Evolutionary conservation across 2,797 vertebrate species (phyloP).

Genomic region (Sebastes trivittatus): DNA sequence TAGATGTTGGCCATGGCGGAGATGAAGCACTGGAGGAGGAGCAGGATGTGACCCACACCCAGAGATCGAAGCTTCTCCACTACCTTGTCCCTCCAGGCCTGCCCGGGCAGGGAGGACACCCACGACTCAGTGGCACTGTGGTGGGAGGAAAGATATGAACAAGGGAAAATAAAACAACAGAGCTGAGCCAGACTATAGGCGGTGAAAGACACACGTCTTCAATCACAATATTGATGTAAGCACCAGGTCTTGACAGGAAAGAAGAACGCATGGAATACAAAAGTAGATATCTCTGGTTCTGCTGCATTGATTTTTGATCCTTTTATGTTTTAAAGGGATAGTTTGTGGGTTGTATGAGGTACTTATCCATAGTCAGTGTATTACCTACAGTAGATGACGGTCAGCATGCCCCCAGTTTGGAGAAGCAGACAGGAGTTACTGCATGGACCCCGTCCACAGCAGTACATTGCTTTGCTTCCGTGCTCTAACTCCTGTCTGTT

Average conservation of each 20-base stretch:
- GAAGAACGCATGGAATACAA: not conserved
- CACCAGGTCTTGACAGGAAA: not conserved
- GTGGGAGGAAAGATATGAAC: not conserved
- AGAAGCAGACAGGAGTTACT: no score
- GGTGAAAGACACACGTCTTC: not conserved
- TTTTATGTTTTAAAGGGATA: not conserved
- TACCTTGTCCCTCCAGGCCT: conserved; percentile 84
- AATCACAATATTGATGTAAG: not conserved
- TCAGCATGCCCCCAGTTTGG: no score
- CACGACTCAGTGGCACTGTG: conserved; percentile 60
- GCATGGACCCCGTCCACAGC: no score
- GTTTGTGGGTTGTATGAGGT: no score
- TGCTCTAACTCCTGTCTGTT: no score
- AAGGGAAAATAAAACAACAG: not conserved
- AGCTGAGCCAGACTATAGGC: not conserved
- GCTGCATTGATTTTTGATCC: not conserved
- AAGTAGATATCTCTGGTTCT: not conserved
- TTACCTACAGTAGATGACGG: no score
- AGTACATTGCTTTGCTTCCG: no score
- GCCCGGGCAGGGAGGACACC: conserved; percentile 70
- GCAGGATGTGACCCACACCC: conserved; percentile 91
- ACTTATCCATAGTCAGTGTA: no score
- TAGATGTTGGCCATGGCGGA: conserved; percentile 98
- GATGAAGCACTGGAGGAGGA: conserved; percentile 94
- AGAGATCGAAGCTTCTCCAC: conserved; percentile 81